Percentiles rank a stretch among this genome's conserved stretches.
These are phyloP conservation scores for Pyrochroa serraticornis DNA, from an alignment of 2,888 invertebrate genomes.

Conservation along the genomic window DNA sequence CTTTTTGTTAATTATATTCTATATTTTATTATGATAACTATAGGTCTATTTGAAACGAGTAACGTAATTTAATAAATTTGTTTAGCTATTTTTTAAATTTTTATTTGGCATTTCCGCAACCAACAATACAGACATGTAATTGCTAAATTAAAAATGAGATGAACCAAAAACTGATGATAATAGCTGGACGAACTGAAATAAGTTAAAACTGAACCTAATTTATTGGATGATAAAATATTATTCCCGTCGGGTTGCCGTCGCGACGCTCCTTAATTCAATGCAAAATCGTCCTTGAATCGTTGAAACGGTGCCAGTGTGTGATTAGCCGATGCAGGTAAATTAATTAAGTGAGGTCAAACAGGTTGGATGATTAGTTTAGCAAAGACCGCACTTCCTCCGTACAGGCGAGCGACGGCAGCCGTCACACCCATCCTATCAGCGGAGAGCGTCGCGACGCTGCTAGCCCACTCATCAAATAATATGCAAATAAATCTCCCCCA, in stretches of 20 bases:
- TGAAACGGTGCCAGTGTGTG: constrained; percentile 34
- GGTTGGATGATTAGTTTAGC: constrained; percentile 57
- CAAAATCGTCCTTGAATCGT: constrained; percentile 29
- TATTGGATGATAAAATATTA: no score
- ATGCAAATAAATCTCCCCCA: constrained; percentile 34
- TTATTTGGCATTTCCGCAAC: no score
- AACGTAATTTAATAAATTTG: no score
- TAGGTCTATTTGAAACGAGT: no score
- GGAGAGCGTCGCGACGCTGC: constrained; percentile 34
- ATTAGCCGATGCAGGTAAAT: constrained; percentile 52
- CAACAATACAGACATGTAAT: no score
- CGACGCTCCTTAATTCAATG: constrained; percentile 11
- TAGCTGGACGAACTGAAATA: no score
- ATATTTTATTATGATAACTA: no score
- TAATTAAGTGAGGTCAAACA: constrained; percentile 58
- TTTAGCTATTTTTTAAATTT: no score
- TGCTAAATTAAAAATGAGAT: no score
- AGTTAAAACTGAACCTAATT: no score
- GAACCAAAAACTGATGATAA: no score
- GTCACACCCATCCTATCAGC: constrained; percentile 33
- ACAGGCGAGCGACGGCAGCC: constrained; percentile 36
- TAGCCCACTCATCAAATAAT: constrained; percentile 37
- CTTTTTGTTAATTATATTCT: no score
- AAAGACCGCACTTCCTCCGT: constrained; percentile 54
- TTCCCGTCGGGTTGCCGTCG: background rate